These are phyloP conservation scores for Stratiomys singularior DNA, from an alignment of 2,888 invertebrate species.

Conservation along the genomic window DNA sequence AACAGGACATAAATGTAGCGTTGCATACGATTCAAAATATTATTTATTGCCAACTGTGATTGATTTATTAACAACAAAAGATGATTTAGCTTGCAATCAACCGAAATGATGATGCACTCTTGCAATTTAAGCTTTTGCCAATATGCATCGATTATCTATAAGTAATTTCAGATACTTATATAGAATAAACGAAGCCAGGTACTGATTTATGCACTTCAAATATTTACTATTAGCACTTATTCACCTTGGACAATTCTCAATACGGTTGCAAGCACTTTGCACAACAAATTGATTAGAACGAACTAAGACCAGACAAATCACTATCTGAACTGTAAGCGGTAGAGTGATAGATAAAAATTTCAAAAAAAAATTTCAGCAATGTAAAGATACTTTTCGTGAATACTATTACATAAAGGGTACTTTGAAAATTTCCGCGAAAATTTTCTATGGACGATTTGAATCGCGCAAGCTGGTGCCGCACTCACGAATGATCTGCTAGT, in stretches of 20 bases:
- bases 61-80: background rate
- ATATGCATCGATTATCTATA: background rate
- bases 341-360: too few relatives aligned
- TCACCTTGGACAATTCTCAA: background rate
- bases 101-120: background rate
- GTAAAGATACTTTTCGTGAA: background rate
- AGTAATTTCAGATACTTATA: background rate
- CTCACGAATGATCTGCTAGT: constrained; percentile 48
- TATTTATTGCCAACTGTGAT: background rate
- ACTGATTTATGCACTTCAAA: background rate
- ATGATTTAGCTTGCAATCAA: background rate
- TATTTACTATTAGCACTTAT: background rate
- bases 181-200: background rate
- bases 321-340: background rate
- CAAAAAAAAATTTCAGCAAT: too few relatives aligned
- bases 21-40: background rate
- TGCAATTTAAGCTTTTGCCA: background rate
- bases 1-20: background rate
- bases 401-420: background rate
- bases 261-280: background rate
- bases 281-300: background rate
- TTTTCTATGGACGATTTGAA: background rate
- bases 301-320: background rate
- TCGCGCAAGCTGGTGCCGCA: constrained; percentile 35
- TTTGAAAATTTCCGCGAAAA: too few relatives aligned